Evolutionary conservation across 2,797 vertebrate genomes (phyloP).

Genomic region (Sciurus carolinensis): DNA sequence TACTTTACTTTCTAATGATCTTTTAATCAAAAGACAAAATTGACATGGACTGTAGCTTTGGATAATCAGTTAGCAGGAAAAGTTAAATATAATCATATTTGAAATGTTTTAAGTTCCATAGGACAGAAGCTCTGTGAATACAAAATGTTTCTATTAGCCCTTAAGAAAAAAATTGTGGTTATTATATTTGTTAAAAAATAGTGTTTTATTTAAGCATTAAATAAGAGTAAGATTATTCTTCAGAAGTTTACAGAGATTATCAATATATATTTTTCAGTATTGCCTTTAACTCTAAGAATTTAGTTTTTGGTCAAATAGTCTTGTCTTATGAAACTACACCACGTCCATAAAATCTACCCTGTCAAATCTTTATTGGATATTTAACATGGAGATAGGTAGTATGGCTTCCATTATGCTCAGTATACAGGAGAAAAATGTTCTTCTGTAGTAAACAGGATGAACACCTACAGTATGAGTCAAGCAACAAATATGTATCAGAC

Average conservation of each 20-base stretch:
- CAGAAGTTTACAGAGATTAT: slow-evolving; percentile 19
- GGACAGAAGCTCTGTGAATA: background rate
- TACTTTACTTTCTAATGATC: slow-evolving; percentile 93
- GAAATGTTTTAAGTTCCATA: background rate
- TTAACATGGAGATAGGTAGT: background rate
- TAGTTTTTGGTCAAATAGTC: background rate
- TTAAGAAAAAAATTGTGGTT: slow-evolving; percentile 56
- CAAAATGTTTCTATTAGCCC: slow-evolving; percentile 7
- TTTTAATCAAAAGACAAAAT: slow-evolving; percentile 91
- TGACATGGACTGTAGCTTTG: slow-evolving; percentile 94
- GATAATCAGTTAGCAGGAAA: slow-evolving; percentile 91
- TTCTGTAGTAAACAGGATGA: background rate
- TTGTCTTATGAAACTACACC: background rate
- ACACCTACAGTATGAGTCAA: background rate
- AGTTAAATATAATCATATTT: slow-evolving; percentile 49
- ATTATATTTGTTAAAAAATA: slow-evolving; percentile 30
- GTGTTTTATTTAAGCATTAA: slow-evolving; percentile 28
- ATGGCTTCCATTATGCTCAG: background rate
- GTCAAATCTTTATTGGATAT: background rate
- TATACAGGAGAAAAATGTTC: background rate
- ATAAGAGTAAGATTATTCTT: background rate
- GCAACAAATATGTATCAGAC: background rate
- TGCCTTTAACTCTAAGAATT: slow-evolving; percentile 1
- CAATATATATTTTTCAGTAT: background rate
- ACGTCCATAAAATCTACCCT: background rate